phyloP scores from a whole-genome alignment of 2,888 invertebrate genomes.

The Agrilus mali region DNA sequence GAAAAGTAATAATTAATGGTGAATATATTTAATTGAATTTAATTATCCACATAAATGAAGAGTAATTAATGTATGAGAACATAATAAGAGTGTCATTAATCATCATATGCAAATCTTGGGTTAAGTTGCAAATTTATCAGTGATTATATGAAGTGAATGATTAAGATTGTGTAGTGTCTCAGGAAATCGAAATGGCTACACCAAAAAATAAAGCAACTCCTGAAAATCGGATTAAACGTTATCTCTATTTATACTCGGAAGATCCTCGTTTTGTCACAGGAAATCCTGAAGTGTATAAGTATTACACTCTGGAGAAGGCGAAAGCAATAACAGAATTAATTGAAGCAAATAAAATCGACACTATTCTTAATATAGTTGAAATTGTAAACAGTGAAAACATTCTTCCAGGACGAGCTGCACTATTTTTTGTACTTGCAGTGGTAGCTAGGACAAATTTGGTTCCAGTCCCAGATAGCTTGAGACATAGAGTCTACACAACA shows the following conservation, averaged over 20 bases:
- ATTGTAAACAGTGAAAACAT: slow-evolving; percentile 18
- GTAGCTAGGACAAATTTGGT: slow-evolving; percentile 3
- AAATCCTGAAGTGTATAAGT: slow-evolving; percentile 18
- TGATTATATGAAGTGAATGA: no score
- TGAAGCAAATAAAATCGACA: slow-evolving; percentile 4
- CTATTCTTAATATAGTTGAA: slow-evolving; percentile 16
- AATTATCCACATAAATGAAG: no score
- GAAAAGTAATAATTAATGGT: no score
- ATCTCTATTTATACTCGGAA: slow-evolving; percentile 21
- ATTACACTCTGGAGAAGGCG: slow-evolving; percentile 9
- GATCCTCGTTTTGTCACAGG: slow-evolving; percentile 21
- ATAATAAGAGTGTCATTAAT: no score
- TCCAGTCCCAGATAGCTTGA: neutral
- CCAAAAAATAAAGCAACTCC: slow-evolving; percentile 9
- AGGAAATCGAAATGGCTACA: no score
- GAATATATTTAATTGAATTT: no score
- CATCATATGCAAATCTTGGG: no score
- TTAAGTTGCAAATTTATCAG: no score
- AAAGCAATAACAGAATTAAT: slow-evolving; percentile 8
- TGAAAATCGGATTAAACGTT: slow-evolving; percentile 21
- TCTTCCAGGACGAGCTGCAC: slow-evolving; percentile 17
- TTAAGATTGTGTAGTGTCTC: no score
- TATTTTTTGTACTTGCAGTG: slow-evolving; percentile 21
- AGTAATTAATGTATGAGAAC: no score
- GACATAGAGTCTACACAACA: slow-evolving; percentile 12